Evolutionary conservation across 2,888 invertebrate species (phyloP), one percentile per base, ranked within the genome.

Genomic region (Acheta domesticus): DNA sequence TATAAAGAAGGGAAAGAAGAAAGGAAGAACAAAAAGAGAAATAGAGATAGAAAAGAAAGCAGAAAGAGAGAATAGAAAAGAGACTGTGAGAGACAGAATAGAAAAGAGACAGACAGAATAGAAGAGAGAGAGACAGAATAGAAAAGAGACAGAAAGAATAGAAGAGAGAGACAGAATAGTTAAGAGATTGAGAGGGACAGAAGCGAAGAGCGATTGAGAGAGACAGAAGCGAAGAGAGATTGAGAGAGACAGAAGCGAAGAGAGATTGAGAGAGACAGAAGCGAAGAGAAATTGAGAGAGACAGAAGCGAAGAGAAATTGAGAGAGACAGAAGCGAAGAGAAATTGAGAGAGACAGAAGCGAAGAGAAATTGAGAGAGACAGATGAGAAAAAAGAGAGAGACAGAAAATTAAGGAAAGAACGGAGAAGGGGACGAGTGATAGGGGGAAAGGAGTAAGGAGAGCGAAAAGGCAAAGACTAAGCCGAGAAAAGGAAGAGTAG

Each of bases 171-270:
- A n/a, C 16, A 73, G 73, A 73, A n/a, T n/a, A n/a, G n/a, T n/a
- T n/a, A n/a, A n/a, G n/a, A n/a, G n/a, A n/a, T n/a, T n/a, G n/a
- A n/a, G n/a, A n/a, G n/a, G n/a, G n/a, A n/a, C n/a, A n/a, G 2
- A 2, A 23, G 23, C 23, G 2, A 23, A 2, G 23, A 23, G 23
- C 1, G 23, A 23, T 1, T 2, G 8, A 73, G 8, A n/a, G n/a
- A 73, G 73, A 73, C 5, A 73, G 11, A 11, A n/a, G n/a, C n/a
- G n/a, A 11, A 11, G 11, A 73, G 11, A 8, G n/a, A 5, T 4
- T n/a, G n/a, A n/a, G n/a, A 73, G 11, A 5, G 8, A n/a, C 5
- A 8, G 8, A n/a, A 0, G n/a, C n/a, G n/a, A 8, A 1, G 11
- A 73, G n/a, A 5, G n/a, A 2, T n/a, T n/a, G n/a, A 8, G 8